Conservation (phyloP, 64 coral and sea anemone species). For the Pocillopora damicornis region DNA sequence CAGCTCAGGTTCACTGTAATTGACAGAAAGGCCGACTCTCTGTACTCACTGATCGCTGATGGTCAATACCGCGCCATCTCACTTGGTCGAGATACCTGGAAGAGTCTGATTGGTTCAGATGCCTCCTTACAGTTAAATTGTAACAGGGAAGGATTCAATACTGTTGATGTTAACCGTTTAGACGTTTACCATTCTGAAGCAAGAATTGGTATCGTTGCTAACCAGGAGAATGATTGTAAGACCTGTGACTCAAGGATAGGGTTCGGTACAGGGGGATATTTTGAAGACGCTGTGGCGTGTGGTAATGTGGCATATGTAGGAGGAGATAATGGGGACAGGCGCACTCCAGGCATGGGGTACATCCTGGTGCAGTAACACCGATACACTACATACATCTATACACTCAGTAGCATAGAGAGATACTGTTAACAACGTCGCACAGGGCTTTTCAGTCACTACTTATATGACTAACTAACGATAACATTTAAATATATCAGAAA, state of each 20-base stretch:
- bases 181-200: not conserved
- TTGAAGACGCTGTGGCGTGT: no score
- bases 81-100: constrained; percentile 9
- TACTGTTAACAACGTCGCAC: no score
- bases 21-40: not conserved
- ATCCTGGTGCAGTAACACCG: no score
- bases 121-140: constrained; percentile 14
- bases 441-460: no score
- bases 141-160: not conserved
- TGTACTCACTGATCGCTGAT: constrained; percentile 37
- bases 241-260: not conserved
- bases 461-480: no score
- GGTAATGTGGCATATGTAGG: no score
- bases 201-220: not conserved
- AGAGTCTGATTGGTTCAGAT: constrained; percentile 4
- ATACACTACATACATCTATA: no score
- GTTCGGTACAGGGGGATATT: not conserved
- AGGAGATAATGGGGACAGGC: no score
- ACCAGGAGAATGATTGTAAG: not conserved
- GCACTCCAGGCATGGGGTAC: no score
- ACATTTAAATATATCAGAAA: no score
- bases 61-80: not conserved
- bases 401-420: no score
- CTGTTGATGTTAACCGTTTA: not conserved
- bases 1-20: constrained; percentile 27